Percentiles rank a stretch among this genome's conserved stretches.
Conservation (phyloP, 2,888 invertebrate species). For the Drosophila yooni region DNA sequence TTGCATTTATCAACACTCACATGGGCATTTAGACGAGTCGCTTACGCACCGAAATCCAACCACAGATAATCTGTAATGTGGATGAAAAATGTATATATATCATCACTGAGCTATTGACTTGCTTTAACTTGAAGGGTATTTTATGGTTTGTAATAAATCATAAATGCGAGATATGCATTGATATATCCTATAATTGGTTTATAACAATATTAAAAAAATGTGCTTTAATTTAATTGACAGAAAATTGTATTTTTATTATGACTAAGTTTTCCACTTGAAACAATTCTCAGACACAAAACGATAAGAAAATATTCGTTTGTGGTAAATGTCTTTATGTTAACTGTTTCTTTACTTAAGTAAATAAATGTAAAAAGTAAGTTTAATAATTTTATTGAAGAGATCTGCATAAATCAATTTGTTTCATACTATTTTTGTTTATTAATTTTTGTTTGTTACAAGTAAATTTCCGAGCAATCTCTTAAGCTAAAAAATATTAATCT, state of each 20-base stretch:
- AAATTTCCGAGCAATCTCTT: not conserved
- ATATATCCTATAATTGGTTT: not conserved
- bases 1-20: slow-evolving; percentile 42
- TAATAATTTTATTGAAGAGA: not conserved
- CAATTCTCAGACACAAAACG: not conserved
- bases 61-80: slow-evolving; percentile 6
- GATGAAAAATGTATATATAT: not conserved
- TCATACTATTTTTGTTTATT: not conserved
- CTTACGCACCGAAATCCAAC: not conserved
- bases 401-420: not conserved
- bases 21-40: slow-evolving; percentile 28
- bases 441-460: not conserved
- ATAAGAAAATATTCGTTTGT: not conserved
- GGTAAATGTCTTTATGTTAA: not conserved
- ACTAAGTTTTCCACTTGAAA: not conserved
- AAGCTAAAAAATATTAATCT: not conserved
- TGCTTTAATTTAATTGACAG: not conserved
- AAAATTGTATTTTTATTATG: not conserved
- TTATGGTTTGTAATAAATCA: not conserved
- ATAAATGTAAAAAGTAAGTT: not conserved
- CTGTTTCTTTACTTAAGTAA: not conserved
- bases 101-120: not conserved
- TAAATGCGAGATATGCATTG: not conserved
- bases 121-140: not conserved
- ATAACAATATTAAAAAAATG: not conserved